phyloP scores from a whole-genome alignment of 2,113 vertebrate species.

The Ailuropoda melanoleuca region DNA sequence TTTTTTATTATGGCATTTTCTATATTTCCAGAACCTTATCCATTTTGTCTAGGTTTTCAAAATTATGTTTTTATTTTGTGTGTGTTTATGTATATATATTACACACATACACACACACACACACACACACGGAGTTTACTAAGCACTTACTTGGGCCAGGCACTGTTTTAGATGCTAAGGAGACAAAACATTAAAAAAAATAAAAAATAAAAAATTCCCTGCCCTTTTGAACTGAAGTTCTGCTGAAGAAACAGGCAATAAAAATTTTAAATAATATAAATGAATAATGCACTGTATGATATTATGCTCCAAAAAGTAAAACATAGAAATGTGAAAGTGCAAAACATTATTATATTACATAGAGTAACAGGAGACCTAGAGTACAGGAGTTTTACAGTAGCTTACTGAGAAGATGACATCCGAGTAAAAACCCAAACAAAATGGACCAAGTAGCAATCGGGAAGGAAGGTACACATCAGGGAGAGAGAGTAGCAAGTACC shows the following conservation, averaged over 20 bases:
- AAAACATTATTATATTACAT: neutral
- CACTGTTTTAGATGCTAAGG: neutral
- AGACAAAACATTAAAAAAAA: neutral
- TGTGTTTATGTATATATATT: neutral
- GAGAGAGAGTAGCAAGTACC: neutral
- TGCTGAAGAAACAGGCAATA: neutral
- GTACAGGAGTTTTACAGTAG: neutral
- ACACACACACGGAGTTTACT: neutral
- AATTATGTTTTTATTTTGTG: neutral
- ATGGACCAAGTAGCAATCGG: neutral
- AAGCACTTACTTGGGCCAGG: neutral
- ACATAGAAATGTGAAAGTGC: neutral
- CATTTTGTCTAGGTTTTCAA: neutral
- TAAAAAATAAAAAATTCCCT: neutral
- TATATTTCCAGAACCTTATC: neutral
- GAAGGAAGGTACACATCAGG: neutral
- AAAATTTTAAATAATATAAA: neutral
- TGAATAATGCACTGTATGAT: neutral
- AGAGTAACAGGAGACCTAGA: neutral
- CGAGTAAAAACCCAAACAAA: neutral
- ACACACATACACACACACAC: neutral
- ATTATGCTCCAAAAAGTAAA: neutral
- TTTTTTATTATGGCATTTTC: neutral
- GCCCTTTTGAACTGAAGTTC: neutral
- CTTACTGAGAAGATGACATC: neutral